Evolutionary conservation across 2,797 vertebrate species (phyloP), one percentile per base, ranked within the genome.

Genomic region (Microctenopoma stevenorrisi): DNA sequence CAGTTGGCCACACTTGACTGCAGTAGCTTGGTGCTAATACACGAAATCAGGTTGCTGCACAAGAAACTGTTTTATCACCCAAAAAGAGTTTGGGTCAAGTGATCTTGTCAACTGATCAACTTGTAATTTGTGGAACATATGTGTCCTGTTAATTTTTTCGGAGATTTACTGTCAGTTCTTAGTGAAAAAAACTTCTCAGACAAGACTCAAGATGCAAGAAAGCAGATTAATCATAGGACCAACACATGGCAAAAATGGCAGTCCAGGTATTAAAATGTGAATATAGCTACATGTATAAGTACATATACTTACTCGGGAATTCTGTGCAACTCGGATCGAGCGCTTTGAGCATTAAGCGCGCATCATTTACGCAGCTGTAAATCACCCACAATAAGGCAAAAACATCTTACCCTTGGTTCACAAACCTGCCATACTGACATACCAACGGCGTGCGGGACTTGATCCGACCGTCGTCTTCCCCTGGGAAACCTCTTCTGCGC

Each of bases 371-470:
- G 1, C 28, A 40, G 13, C 7, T 9, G 18, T 3, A 51, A 48
- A 26, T 8, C 3, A 38, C 18, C 3, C 35, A 28, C 28, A n/a
- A 57, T 37, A 49, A 51, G 7, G 37, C 47, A 28, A 58, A 22
- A 74, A 59, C 46, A 16, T 42, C 60, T 72, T 63, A 81, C 56
- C 69, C 54, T 50, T 4, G 15, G n/a, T 71, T 66, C 68, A 83
- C 84, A 83, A 72, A 84, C 73, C 81, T 87, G 76, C 66, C 85
- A 85, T 86, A 61, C 65, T 72, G 78, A 77, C 68, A 72, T 54
- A 67, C 38, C 37, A 9, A 10, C 37, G 25, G n/a, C 35, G 25
- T 16, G 35, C n/a, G 33, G 25, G 26, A 26, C 30, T 68, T 26
- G 25, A 14, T 54, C 65, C n/a, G 40, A 67, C 43, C 52, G 15